Percentiles rank a stretch among this genome's conserved stretches.
Conservation (phyloP, 2,888 invertebrate genomes). For the Seladonia tumulorum region DNA sequence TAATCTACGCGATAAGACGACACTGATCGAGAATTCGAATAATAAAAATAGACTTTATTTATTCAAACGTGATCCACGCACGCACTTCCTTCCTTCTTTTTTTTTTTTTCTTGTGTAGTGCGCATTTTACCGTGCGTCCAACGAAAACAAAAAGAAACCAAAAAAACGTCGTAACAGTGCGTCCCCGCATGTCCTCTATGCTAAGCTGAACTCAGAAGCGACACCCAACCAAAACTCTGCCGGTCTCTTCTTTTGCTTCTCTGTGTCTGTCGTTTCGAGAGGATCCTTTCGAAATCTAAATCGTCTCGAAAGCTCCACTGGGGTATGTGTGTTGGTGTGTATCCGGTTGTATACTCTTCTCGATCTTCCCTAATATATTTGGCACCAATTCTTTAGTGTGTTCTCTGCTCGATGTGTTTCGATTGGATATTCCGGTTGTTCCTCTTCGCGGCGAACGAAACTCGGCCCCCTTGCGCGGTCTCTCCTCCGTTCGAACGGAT, state of each 20-base stretch:
- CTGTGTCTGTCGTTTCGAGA: background rate
- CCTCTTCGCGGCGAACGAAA: slow-evolving; percentile 16
- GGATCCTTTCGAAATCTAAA: slow-evolving; percentile 20
- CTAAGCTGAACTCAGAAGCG: slow-evolving; percentile 17
- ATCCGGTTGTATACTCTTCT: background rate
- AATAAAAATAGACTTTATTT: slow-evolving; percentile 20
- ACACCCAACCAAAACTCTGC: background rate
- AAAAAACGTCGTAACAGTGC: slow-evolving; percentile 4
- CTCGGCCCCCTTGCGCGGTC: background rate
- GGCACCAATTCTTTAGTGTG: slow-evolving; percentile 18
- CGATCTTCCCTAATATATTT: slow-evolving; percentile 19
- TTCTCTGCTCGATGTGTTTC: slow-evolving; percentile 1
- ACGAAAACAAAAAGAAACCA: background rate
- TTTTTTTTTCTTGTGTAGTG: too few species aligned
- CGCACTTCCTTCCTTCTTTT: slow-evolving; percentile 1
- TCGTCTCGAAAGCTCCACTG: slow-evolving; percentile 14
- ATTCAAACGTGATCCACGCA: slow-evolving; percentile 1
- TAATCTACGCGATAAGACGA: slow-evolving; percentile 38
- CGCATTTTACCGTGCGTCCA: background rate
- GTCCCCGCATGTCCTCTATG: background rate
- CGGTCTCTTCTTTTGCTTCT: background rate
- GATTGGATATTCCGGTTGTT: background rate
- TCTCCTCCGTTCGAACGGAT: slow-evolving; percentile 10
- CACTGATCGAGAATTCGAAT: slow-evolving; percentile 35
- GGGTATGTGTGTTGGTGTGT: background rate